phyloP scores from a whole-genome alignment of 2,888 invertebrate species.

The Ctena decussata region DNA sequence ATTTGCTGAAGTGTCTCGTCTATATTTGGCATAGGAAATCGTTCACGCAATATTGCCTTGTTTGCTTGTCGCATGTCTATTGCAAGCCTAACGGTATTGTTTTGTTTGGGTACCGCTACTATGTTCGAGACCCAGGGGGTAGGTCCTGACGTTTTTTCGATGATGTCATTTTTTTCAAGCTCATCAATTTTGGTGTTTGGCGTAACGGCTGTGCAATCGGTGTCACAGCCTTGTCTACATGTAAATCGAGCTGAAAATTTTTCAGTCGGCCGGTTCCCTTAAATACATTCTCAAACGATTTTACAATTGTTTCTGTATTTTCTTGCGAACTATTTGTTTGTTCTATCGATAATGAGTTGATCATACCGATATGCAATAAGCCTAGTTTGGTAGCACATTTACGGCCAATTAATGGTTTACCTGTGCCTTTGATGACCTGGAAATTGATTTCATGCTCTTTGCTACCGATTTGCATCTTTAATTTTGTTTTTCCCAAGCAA shows the following conservation, averaged over 20 bases:
- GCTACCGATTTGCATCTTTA: background rate
- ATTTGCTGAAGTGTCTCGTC: constrained; percentile 33
- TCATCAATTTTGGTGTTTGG: background rate
- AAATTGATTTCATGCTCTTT: background rate
- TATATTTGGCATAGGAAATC: constrained; percentile 47
- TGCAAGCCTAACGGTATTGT: constrained; percentile 57
- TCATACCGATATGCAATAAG: background rate
- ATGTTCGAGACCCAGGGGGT: constrained; percentile 61
- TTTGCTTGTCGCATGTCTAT: constrained; percentile 65
- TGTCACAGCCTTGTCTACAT: background rate
- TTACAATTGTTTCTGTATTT: background rate
- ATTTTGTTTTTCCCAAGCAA: constrained; percentile 3
- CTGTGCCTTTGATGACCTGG: background rate
- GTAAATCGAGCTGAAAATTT: background rate
- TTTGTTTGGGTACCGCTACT: constrained; percentile 51
- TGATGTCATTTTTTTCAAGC: constrained; percentile 19
- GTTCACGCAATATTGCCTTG: constrained; percentile 50
- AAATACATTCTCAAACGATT: background rate
- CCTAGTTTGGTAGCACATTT: background rate
- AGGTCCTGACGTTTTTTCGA: constrained; percentile 44
- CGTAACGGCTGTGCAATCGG: background rate
- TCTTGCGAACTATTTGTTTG: background rate
- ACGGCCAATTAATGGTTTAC: background rate
- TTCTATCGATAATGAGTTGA: background rate
- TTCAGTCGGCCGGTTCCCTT: background rate